Conservation (phyloP, 2,797 vertebrate genomes). For the Acipenser ruthenus region DNA sequence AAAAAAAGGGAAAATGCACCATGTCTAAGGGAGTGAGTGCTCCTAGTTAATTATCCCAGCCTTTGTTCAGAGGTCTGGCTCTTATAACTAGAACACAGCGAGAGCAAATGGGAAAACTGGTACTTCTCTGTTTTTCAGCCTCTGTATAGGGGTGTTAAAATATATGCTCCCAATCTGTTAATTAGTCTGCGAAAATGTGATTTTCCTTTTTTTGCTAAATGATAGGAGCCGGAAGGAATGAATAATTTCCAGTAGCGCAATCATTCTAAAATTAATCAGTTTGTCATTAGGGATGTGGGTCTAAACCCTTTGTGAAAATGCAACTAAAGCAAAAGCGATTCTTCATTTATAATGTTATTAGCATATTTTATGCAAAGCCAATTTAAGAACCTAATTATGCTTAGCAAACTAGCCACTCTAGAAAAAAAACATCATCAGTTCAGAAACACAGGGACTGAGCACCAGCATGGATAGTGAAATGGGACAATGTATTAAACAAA, state of each 20-base stretch:
- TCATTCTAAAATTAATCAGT: conserved; percentile 52
- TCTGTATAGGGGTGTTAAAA: conserved; percentile 41
- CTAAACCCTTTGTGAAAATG: conserved; percentile 28
- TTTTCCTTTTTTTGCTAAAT: conserved; percentile 23
- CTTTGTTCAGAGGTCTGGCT: conserved; percentile 56
- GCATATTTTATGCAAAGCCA: conserved; percentile 44
- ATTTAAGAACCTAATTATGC: conserved; percentile 34
- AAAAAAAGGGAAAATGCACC: conserved; percentile 28
- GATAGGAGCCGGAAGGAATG: conserved; percentile 47
- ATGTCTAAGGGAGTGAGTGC: conserved; percentile 44
- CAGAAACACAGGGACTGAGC: neutral
- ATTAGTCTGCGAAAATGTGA: conserved; percentile 37
- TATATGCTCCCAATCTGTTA: conserved; percentile 44
- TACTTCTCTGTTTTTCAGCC: conserved; percentile 34
- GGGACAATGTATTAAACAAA: too few relatives aligned
- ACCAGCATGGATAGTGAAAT: too few relatives aligned
- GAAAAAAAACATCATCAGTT: conserved; percentile 32
- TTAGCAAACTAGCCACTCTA: conserved; percentile 48
- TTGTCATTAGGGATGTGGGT: conserved; percentile 39
- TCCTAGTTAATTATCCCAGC: conserved; percentile 65
- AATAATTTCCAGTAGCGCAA: conserved; percentile 45
- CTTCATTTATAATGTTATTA: conserved; percentile 41
- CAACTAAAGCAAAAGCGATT: conserved; percentile 32
- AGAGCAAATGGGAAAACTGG: conserved; percentile 64
- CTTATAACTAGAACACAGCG: conserved; percentile 71